Conservation (phyloP, 2,113 vertebrate genomes). For the Chunga burmeisteri region DNA sequence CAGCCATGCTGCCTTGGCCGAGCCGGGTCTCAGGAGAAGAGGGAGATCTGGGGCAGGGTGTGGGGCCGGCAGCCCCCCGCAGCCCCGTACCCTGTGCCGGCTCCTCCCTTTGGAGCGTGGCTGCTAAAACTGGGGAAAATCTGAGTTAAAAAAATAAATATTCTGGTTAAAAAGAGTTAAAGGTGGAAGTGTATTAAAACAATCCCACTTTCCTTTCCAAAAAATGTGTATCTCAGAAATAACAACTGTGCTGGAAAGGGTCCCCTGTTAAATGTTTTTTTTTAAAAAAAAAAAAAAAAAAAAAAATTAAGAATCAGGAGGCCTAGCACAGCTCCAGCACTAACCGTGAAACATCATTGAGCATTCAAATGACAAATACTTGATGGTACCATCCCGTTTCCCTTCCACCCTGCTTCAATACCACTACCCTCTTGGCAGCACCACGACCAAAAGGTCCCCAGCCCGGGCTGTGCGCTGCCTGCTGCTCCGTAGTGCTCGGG, state of each 20-base stretch:
- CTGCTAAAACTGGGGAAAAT: background rate
- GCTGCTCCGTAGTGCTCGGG: background rate
- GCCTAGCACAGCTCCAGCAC: background rate
- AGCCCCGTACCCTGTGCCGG: background rate
- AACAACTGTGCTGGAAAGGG: background rate
- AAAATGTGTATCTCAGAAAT: background rate
- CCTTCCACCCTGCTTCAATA: background rate
- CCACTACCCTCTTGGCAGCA: background rate
- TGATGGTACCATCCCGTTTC: background rate
- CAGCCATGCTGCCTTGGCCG: background rate
- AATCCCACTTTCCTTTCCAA: background rate
- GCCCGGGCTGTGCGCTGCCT: background rate
- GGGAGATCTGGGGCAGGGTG: background rate
- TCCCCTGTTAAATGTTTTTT: background rate
- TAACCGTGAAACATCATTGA: rapidly evolving
- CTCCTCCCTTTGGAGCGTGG: background rate
- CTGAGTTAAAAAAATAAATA: background rate
- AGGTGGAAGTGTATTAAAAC: background rate
- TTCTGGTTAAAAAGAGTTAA: background rate
- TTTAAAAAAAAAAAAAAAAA: background rate
- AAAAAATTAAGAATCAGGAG: background rate
- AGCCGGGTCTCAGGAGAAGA: background rate
- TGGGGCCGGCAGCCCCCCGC: background rate
- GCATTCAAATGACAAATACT: background rate
- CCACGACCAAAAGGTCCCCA: background rate